A percentile compares a stretch with the other conserved stretches of the same genome.
Conservation (phyloP, 1,140 invertebrate genomes). For the Caerostris extrusa region DNA sequence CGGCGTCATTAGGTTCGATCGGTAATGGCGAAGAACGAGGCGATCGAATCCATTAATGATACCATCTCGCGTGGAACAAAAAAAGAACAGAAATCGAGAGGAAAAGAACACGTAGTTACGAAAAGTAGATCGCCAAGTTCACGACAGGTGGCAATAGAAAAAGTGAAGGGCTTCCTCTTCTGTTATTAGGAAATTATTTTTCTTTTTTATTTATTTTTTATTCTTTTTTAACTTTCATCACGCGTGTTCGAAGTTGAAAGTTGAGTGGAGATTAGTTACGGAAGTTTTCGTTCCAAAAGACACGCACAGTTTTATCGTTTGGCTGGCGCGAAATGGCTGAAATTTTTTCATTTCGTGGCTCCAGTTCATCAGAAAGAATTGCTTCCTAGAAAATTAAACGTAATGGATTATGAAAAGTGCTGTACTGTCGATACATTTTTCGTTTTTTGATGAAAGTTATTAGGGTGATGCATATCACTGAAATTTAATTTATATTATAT, state of each 20-base stretch:
- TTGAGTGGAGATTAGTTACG: not conserved
- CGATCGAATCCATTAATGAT: constrained; percentile 74
- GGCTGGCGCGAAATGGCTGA: no score
- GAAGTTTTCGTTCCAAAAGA: not conserved
- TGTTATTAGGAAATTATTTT: not conserved
- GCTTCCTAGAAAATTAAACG: not conserved
- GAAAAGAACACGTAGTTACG: constrained; percentile 48
- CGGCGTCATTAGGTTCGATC: constrained; percentile 72
- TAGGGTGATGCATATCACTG: not conserved
- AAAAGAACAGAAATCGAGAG: constrained; percentile 52
- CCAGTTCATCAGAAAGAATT: not conserved
- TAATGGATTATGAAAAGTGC: not conserved
- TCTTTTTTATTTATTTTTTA: not conserved
- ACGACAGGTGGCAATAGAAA: constrained; percentile 56
- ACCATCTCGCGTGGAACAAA: constrained; percentile 63
- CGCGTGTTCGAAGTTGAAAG: not conserved
- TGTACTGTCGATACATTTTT: not conserved
- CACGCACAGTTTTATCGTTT: not conserved
- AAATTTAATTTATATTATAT: no score
- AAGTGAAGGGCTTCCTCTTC: not conserved
- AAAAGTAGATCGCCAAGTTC: constrained; percentile 46
- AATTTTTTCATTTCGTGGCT: not conserved
- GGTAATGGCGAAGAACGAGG: constrained; percentile 61
- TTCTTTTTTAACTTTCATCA: constrained; percentile 20
- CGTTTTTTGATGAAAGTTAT: not conserved